Percentiles rank a stretch among this genome's conserved stretches.
Conservation (phyloP, 2,888 invertebrate genomes). For the Drosophila vallismaia region DNA sequence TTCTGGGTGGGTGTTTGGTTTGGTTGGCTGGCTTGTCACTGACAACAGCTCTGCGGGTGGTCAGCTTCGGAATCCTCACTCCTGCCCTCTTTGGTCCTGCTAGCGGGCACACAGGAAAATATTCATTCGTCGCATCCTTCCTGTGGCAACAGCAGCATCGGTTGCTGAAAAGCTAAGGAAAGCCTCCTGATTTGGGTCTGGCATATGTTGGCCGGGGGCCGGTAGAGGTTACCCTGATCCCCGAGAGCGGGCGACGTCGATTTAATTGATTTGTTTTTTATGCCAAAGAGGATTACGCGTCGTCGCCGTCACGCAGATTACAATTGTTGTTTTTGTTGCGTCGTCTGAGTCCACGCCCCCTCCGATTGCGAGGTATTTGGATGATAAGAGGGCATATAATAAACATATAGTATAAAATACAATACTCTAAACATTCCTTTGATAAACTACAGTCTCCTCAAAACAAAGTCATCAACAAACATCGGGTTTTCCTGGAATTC, state of each 20-base stretch:
- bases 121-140: conserved; percentile 82
- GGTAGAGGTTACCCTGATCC: conserved; percentile 4
- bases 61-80: conserved; percentile 21
- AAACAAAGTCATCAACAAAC: not conserved
- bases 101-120: conserved; percentile 70
- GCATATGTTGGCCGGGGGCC: conserved; percentile 48
- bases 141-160: conserved; percentile 52
- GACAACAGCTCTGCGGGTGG: conserved; percentile 75
- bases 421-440: not conserved
- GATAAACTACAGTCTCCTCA: not conserved
- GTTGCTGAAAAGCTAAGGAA: conserved; percentile 17
- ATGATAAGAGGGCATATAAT: not conserved
- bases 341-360: conserved; percentile 23
- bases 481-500: not conserved
- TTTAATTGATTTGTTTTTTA: conserved; percentile 84
- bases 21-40: conserved; percentile 28
- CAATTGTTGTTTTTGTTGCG: conserved; percentile 55
- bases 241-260: conserved; percentile 52
- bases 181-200: conserved; percentile 57
- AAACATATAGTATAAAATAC: no score
- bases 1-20: not conserved
- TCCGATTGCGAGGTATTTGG: not conserved
- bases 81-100: not conserved
- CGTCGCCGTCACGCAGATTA: conserved; percentile 77
- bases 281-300: conserved; percentile 82